Base-by-base conservation (phyloP, 2,113 vertebrate species). In the Piprites chloris region DNA sequence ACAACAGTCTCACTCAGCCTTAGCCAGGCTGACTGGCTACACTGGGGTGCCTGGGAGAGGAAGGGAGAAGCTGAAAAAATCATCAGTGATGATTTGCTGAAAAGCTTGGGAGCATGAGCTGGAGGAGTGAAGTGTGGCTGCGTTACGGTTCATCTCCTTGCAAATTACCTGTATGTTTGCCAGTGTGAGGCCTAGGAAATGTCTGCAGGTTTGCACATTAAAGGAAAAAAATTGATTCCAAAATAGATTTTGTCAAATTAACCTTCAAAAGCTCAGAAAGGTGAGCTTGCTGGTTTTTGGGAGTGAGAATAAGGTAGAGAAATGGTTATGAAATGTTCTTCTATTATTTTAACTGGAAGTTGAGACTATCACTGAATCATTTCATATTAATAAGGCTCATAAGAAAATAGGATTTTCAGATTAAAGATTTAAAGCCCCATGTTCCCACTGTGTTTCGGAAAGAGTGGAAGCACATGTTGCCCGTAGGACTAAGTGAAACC, bases 351-450 rank as follows among this genome's bases (percentile, higher is more conserved):
- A 79, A 56, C 58, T 94, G 63, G 50, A 77, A 84, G 76, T 81
- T 12, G 12, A 59, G 37, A 72, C 56, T 95, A 41, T 89, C 71
- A 83, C 47, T 39, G 30, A 89, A 56, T 94, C 37, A 85, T 87
- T 96, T 96, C 58, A 42, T 81, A 39, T 91, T 94, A 97, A 95
- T 95, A 96, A 96, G 44, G 69, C 82, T 95, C 87, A 91, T 92
- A 92, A 94, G 85, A 93, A 96, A 97, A 97, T 88, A 73, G 53
- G 85, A 96, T 97, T 97, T 97, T 97, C 89, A 89, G 84, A 95
- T 97, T 97, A 90, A 62, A 66, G 44, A 93, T 96, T 95, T 87
- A 94, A 95, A 96, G 42, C 46, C 33, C 62, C 6, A 1, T 56
- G 42, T 89, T 96, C 82, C 89, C 65, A 44, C 87, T 93, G 56